These are phyloP conservation scores for Pantala flavescens DNA, from an alignment of 1,140 invertebrate species.

Conservation along the genomic window DNA sequence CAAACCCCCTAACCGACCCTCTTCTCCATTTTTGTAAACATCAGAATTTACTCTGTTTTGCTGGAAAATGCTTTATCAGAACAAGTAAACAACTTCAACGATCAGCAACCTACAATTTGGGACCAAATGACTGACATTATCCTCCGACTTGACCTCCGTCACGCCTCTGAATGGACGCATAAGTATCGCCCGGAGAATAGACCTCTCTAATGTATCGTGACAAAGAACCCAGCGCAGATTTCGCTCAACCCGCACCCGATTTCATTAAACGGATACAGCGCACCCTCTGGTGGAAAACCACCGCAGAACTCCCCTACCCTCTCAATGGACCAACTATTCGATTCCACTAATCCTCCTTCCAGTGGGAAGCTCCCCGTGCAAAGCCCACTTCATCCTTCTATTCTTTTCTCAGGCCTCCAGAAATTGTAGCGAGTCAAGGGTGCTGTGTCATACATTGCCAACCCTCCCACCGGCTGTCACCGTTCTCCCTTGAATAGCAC, in stretches of 20 bases:
- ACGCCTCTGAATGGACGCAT: too few species aligned
- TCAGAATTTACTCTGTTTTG: too few species aligned
- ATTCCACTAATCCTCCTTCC: background rate
- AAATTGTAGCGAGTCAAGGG: too few species aligned
- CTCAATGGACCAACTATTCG: background rate
- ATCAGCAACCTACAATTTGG: too few species aligned
- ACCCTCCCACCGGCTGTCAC: background rate
- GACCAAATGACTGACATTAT: too few species aligned
- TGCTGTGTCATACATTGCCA: background rate
- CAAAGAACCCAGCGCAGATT: background rate
- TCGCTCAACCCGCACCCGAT: background rate
- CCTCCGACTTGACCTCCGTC: too few species aligned
- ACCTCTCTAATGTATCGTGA: background rate
- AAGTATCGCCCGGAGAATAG: too few species aligned
- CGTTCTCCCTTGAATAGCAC: background rate
- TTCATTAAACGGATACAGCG: background rate
- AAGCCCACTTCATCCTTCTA: background rate
- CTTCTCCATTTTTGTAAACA: too few species aligned
- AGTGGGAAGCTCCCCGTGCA: background rate
- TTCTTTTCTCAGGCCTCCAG: background rate
- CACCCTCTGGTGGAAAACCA: background rate
- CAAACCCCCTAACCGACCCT: too few species aligned
- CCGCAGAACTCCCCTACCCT: background rate
- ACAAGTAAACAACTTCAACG: too few species aligned
- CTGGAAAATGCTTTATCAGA: too few species aligned